Conservation (phyloP, 2,888 invertebrate species). For the Dendrolimus pini region DNA sequence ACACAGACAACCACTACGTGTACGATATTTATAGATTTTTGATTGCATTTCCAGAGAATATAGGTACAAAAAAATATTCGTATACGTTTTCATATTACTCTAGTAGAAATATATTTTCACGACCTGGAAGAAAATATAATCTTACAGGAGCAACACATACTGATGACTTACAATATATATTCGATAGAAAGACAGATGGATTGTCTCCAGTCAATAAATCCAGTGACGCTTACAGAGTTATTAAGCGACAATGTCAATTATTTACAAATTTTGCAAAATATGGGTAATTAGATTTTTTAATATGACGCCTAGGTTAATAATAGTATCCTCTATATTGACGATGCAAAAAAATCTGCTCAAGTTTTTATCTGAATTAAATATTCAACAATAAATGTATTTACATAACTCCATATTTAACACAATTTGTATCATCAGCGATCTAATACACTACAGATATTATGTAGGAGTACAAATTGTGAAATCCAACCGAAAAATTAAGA, state of each 20-base stretch:
- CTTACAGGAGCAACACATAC: constrained; percentile 23
- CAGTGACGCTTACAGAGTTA: background rate
- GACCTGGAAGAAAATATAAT: constrained; percentile 17
- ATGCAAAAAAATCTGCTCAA: too few relatives aligned
- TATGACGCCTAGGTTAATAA: too few relatives aligned
- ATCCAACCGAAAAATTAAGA: too few relatives aligned
- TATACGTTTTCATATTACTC: constrained; percentile 29
- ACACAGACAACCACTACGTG: constrained; percentile 9
- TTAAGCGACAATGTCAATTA: constrained; percentile 19
- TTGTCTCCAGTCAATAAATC: constrained; percentile 7
- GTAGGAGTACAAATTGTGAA: too few relatives aligned
- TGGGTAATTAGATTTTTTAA: constrained; percentile 26
- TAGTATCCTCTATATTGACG: too few relatives aligned
- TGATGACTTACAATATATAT: constrained; percentile 33
- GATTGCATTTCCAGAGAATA: constrained; percentile 11
- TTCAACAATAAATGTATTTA: too few relatives aligned
- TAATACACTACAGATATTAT: too few relatives aligned
- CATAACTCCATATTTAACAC: too few relatives aligned
- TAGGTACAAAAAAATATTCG: constrained; percentile 17
- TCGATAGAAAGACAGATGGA: constrained; percentile 14
- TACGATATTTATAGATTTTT: constrained; percentile 17
- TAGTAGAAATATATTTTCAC: constrained; percentile 26
- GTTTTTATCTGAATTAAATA: too few relatives aligned
- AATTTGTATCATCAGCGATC: too few relatives aligned
- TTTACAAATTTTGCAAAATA: constrained; percentile 44